phyloP scores from a whole-genome alignment of 2,113 vertebrate species.

The Carassius carassius region DNA sequence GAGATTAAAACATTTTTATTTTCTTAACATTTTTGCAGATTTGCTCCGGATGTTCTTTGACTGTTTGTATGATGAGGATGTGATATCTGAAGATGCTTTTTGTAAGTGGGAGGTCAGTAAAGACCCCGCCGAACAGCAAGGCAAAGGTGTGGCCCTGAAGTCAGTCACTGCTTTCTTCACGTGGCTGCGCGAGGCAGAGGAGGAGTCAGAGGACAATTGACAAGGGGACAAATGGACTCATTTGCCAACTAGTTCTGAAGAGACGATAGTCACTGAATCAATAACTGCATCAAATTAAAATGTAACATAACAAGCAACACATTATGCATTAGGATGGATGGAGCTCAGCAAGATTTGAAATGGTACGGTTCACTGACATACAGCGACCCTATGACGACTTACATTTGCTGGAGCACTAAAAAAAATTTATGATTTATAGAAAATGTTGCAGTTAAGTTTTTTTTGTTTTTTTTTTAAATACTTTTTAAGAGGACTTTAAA shows the following conservation, averaged over 20 bases:
- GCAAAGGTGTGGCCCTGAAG: slow-evolving; percentile 95
- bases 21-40: slow-evolving; percentile 71
- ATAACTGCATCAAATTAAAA: slow-evolving; percentile 69
- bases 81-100: slow-evolving; percentile 97
- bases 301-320: slow-evolving; percentile 73
- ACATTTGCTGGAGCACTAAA: slow-evolving; percentile 85
- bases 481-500: slow-evolving; percentile 94
- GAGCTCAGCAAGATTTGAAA: slow-evolving; percentile 78
- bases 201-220: slow-evolving; percentile 99
- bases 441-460: slow-evolving; percentile 96
- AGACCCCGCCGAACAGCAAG: slow-evolving; percentile 91
- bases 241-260: slow-evolving; percentile 82
- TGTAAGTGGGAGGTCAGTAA: slow-evolving; percentile 97
- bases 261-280: slow-evolving; percentile 81
- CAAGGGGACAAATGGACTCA: slow-evolving; percentile 72
- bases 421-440: slow-evolving; percentile 98
- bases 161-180: slow-evolving; percentile 97
- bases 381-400: slow-evolving; percentile 73
- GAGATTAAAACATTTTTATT: not conserved
- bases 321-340: slow-evolving; percentile 62
- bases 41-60: slow-evolving; percentile 98
- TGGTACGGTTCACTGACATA: slow-evolving; percentile 80
- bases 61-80: slow-evolving; percentile 97
- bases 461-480: slow-evolving; percentile 84
- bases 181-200: slow-evolving; percentile 96